Evolutionary conservation across 2,797 vertebrate species (phyloP).

Genomic region (Lagorchestes hirsutus): DNA sequence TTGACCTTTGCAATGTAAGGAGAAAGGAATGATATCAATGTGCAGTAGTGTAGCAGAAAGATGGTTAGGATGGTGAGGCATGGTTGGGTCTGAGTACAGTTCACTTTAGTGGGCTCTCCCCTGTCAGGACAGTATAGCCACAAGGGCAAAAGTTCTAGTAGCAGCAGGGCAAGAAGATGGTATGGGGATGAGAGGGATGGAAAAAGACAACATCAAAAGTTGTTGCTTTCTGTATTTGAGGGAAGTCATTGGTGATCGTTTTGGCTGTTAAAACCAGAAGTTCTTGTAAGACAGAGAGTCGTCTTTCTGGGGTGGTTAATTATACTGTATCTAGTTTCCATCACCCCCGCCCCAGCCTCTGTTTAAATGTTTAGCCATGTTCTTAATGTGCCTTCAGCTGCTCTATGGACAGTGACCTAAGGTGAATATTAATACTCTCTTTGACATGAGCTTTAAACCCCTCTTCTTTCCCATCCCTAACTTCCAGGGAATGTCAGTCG

Average conservation of each 20-base stretch:
- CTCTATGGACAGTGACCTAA: not conserved
- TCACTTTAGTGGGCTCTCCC: not conserved
- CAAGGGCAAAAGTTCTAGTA: not conserved
- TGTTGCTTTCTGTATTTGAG: not conserved
- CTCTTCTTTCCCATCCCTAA: constrained; percentile 25
- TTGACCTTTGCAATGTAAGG: not conserved
- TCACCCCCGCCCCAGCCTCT: not conserved
- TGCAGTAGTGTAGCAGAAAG: not conserved
- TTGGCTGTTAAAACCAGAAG: not conserved
- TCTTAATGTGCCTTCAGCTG: not conserved
- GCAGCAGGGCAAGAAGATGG: not conserved
- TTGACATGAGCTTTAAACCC: not conserved
- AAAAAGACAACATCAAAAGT: not conserved
- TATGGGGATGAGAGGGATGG: not conserved
- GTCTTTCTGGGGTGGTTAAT: not conserved
- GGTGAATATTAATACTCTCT: not conserved
- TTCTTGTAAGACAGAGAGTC: not conserved
- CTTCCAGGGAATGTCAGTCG: constrained; percentile 93
- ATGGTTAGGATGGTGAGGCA: not conserved
- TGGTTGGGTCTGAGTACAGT: not conserved
- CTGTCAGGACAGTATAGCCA: not conserved
- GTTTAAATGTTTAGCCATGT: not conserved
- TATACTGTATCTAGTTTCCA: not conserved
- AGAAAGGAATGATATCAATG: not conserved
- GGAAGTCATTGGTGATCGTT: not conserved